Evolutionary conservation across 2,888 invertebrate genomes (phyloP).

Genomic region (Cataglyphis cursor): DNA sequence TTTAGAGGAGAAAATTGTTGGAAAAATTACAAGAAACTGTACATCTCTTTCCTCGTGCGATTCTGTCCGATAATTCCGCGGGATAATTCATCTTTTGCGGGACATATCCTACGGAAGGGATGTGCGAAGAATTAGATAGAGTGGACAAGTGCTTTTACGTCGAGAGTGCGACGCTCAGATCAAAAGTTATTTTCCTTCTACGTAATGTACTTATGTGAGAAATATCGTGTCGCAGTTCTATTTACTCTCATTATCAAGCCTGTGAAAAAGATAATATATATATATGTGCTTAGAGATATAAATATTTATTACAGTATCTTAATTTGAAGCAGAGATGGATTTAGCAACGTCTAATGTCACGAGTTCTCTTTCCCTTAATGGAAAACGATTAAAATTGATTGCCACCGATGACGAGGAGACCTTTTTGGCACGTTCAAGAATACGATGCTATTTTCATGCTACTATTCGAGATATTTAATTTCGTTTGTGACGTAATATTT

Average conservation of each 20-base stretch:
- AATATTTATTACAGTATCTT: conserved; percentile 24
- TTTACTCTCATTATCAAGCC: not conserved
- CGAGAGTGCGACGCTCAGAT: conserved; percentile 14
- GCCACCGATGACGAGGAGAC: not conserved
- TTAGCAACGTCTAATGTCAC: not conserved
- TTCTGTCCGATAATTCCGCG: conserved; percentile 2
- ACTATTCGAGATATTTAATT: conserved; percentile 6
- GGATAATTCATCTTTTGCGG: conserved; percentile 17
- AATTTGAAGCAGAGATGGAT: not conserved
- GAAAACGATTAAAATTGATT: conserved; percentile 21
- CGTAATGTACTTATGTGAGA: conserved; percentile 29
- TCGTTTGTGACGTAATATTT: not conserved
- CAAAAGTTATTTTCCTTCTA: conserved; percentile 38
- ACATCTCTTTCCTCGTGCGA: not conserved
- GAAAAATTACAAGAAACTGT: conserved; percentile 9
- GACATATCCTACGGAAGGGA: not conserved
- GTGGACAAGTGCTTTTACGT: conserved; percentile 18
- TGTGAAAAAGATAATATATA: not conserved
- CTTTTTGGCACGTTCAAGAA: not conserved
- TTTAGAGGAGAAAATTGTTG: conserved; percentile 2
- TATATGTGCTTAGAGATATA: not conserved
- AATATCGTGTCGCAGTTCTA: conserved; percentile 19
- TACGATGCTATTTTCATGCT: not conserved
- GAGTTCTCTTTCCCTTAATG: not conserved
- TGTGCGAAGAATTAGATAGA: conserved; percentile 22